Evolutionary conservation across 2,888 invertebrate species (phyloP).

Genomic region (Cataglyphis rosenhaueri): DNA sequence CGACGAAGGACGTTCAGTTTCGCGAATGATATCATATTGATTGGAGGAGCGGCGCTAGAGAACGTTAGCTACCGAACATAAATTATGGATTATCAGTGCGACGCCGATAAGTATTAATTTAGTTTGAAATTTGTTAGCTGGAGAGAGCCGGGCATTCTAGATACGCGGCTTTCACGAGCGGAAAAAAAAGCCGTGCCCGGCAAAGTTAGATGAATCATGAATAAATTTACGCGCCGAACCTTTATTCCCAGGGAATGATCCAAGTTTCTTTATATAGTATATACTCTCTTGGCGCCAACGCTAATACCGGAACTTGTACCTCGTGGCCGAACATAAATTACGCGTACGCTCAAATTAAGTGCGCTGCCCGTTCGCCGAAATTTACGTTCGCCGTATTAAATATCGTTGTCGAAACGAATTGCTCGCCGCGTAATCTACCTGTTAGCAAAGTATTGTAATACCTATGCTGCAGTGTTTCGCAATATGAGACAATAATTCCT

Average conservation of each 20-base stretch:
- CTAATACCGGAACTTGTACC: slow-evolving; percentile 63
- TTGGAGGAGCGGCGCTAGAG: slow-evolving; percentile 4
- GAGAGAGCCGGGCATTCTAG: slow-evolving; percentile 18
- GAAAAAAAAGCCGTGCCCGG: slow-evolving; percentile 22
- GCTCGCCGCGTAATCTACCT: background rate
- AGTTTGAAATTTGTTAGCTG: slow-evolving; percentile 53
- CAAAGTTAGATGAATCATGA: slow-evolving; percentile 73
- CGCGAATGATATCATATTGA: slow-evolving; percentile 34
- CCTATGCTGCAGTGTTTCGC: background rate
- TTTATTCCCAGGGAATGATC: slow-evolving; percentile 60
- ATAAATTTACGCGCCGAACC: slow-evolving; percentile 71
- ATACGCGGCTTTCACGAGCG: slow-evolving; percentile 20
- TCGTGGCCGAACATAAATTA: slow-evolving; percentile 45
- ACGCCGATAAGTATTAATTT: slow-evolving; percentile 50
- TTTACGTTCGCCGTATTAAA: slow-evolving; percentile 38
- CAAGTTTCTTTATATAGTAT: slow-evolving; percentile 67
- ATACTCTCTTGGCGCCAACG: slow-evolving; percentile 25
- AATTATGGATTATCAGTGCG: slow-evolving; percentile 46
- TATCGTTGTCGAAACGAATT: slow-evolving; percentile 2
- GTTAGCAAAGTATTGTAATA: background rate
- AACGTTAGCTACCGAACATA: slow-evolving; percentile 28
- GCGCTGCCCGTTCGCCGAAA: slow-evolving; percentile 10
- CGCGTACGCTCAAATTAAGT: slow-evolving; percentile 23
- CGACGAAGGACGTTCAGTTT: background rate
- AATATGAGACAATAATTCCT: background rate